Conservation (phyloP, 2,888 invertebrate species). For the Lamellibrachia satsuma region DNA sequence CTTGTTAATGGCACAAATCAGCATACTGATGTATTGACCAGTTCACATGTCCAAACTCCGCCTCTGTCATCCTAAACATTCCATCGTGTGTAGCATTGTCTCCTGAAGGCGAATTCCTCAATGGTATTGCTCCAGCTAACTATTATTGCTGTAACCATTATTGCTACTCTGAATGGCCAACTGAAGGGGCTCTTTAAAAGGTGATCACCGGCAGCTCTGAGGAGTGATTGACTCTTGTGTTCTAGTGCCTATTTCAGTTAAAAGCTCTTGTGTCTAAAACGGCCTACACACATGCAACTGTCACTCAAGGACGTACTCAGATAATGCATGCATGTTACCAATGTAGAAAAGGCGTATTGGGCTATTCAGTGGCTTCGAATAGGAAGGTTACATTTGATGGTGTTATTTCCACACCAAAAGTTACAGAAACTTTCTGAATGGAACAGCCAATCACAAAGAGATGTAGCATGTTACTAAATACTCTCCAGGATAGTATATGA, state of each 20-base stretch:
- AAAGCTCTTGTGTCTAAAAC: neutral
- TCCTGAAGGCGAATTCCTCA: neutral
- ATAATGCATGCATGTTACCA: neutral
- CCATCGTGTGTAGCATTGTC: neutral
- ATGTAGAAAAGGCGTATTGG: neutral
- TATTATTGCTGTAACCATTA: neutral
- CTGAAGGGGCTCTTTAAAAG: neutral
- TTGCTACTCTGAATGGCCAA: neutral
- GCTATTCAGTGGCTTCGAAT: neutral
- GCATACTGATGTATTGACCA: slow-evolving; percentile 5
- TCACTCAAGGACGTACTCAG: neutral
- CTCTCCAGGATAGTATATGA: no score
- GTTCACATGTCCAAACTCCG: neutral
- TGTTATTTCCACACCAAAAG: neutral
- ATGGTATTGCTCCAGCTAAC: neutral
- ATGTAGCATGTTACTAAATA: neutral
- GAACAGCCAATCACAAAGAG: neutral
- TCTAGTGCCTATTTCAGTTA: neutral
- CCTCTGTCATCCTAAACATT: neutral
- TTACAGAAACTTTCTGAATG: neutral
- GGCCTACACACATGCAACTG: neutral
- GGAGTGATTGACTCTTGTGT: neutral
- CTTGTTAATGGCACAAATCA: neutral
- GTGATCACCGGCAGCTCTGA: neutral
- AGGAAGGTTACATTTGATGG: neutral